A percentile compares a stretch with the other conserved stretches of the same genome.
phyloP scores from a whole-genome alignment of 2,888 invertebrate genomes.

The Alcis repandata region DNA sequence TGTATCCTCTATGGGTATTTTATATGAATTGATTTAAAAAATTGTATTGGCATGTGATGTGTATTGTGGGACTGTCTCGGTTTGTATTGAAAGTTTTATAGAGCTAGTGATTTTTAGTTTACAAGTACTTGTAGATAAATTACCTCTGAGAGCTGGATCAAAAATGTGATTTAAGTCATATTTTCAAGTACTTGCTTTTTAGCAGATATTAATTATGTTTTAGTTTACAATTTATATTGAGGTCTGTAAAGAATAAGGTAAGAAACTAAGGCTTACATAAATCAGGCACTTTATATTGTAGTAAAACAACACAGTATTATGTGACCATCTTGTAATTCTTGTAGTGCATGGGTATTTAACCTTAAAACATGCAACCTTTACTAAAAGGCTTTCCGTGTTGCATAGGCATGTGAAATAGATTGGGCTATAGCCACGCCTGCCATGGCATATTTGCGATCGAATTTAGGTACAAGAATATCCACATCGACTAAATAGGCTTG shows the following conservation, averaged over 20 bases:
- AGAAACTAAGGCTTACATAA: not conserved
- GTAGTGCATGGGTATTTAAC: constrained; percentile 35
- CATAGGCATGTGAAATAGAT: constrained; percentile 43
- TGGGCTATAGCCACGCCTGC: constrained; percentile 45
- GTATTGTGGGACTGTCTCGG: constrained; percentile 21
- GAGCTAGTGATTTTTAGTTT: constrained; percentile 9
- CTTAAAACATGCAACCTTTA: constrained; percentile 42
- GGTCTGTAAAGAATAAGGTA: not conserved
- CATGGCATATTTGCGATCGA: constrained; percentile 40
- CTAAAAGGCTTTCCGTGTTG: constrained; percentile 49
- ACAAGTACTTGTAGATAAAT: not conserved
- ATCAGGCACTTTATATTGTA: not conserved
- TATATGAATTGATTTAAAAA: constrained; percentile 42
- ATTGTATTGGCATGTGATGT: constrained; percentile 14
- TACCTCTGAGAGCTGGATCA: not conserved
- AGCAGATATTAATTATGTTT: too few relatives aligned
- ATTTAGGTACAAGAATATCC: constrained; percentile 38
- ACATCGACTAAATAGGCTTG: constrained; percentile 37
- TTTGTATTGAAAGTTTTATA: constrained; percentile 10
- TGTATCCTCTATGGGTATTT: constrained; percentile 46
- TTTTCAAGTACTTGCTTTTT: too few relatives aligned
- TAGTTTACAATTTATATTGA: not conserved
- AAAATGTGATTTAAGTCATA: not conserved
- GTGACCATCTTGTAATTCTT: constrained; percentile 31
- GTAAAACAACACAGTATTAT: not conserved